Conservation (phyloP, 2,113 vertebrate species). For the human region DNA sequence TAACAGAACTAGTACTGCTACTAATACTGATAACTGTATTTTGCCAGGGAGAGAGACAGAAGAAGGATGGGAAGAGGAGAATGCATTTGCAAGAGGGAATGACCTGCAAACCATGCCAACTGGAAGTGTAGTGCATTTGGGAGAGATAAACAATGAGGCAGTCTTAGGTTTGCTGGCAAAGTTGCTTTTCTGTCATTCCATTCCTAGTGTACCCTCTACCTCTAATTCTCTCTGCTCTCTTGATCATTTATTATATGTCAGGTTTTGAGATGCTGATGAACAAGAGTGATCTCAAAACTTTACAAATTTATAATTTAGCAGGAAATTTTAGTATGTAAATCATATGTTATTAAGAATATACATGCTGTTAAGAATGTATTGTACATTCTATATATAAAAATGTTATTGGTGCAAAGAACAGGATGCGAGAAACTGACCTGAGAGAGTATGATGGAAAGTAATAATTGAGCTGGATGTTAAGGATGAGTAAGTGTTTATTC, state of each 20-base stretch:
- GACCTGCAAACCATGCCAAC: not conserved
- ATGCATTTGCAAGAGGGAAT: not conserved
- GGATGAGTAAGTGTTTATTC: not conserved
- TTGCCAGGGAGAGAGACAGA: not conserved
- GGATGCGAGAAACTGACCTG: not conserved
- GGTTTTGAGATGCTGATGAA: not conserved
- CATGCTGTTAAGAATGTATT: not conserved
- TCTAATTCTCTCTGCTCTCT: not conserved
- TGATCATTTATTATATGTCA: not conserved
- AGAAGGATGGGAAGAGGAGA: not conserved
- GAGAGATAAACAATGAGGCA: not conserved
- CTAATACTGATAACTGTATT: not conserved
- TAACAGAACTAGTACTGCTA: not conserved
- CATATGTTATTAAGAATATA: not conserved
- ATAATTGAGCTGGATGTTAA: not conserved
- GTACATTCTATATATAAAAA: constrained; percentile 28
- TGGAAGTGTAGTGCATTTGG: not conserved
- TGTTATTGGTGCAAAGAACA: not conserved
- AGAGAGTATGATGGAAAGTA: not conserved
- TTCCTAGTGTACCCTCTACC: not conserved
- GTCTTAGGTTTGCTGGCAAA: too few species aligned
- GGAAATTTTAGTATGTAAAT: not conserved
- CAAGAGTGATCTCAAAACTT: not conserved
- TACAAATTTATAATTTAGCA: not conserved
- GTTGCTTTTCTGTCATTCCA: not conserved